A percentile compares a stretch with the other conserved stretches of the same genome.
Evolutionary conservation across 2,888 invertebrate genomes (phyloP).

Genomic region (Meiosimyza decipiens): DNA sequence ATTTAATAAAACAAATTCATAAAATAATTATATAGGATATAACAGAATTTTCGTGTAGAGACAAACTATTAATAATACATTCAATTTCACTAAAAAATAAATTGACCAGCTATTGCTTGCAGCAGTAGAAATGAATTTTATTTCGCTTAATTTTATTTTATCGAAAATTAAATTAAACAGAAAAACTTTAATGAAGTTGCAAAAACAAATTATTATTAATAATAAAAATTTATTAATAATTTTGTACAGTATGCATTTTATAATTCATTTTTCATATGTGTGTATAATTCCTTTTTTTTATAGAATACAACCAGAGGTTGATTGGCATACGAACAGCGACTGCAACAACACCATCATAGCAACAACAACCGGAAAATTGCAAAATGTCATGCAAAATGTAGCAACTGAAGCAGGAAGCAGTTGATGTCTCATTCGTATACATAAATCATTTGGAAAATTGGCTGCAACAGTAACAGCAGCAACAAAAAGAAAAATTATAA

Average conservation of each 20-base stretch:
- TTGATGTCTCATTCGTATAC: slow-evolving; percentile 62
- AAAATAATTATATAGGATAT: too few relatives aligned
- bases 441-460: slow-evolving; percentile 63
- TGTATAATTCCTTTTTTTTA: slow-evolving; percentile 3
- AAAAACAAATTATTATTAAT: background rate
- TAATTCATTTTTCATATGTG: slow-evolving; percentile 17
- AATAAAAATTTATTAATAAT: slow-evolving; percentile 18
- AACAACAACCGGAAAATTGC: slow-evolving; percentile 8
- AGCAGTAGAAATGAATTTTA: background rate
- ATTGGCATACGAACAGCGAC: background rate
- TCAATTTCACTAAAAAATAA: too few relatives aligned
- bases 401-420: slow-evolving; percentile 55
- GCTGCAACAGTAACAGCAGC: slow-evolving; percentile 44
- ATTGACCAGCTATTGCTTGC: background rate
- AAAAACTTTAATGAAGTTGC: too few relatives aligned
- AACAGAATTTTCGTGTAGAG: too few relatives aligned
- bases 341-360: slow-evolving; percentile 4
- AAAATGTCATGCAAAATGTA: slow-evolving; percentile 28
- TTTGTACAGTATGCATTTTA: slow-evolving; percentile 5
- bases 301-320: slow-evolving; percentile 5
- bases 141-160: background rate
- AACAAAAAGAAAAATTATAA: slow-evolving; percentile 37
- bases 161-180: background rate
- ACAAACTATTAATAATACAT: too few relatives aligned
- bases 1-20: slow-evolving; percentile 1